Evolutionary conservation across 1,140 invertebrate species (phyloP), one percentile per base, ranked within the genome.

Genomic region (Lepidurus couesii): DNA sequence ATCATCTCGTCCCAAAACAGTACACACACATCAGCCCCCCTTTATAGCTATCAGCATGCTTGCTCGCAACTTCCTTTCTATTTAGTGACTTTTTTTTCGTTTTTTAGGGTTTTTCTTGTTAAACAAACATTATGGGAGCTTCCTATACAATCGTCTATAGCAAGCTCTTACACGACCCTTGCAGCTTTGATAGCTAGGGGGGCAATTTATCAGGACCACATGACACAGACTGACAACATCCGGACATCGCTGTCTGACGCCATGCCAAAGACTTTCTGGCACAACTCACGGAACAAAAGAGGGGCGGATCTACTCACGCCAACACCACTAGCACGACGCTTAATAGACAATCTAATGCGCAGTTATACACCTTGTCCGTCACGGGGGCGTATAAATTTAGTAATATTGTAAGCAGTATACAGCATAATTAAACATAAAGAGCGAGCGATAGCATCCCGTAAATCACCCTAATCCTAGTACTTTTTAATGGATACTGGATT

Each of bases 181-280:
- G 53, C n/a, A 65, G 53, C 53, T 65, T 21, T 65, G 53, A 65
- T 65, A 65, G 53, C 53, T 16, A 65, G 53, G 45, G 53, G 21
- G 53, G 3, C 53, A 65, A 65, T 65, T 65, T 65, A 65, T 65
- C 53, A 65, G 8, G 21, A 65, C 8, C 53, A 16, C n/a, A 16
- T 8, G 53, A 65, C 53, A 65, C 53, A 16, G 16, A 65, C 21
- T 65, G 53, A 13, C 13, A 65, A 65, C 53, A 65, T 65, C 53
- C 53, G 53, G 53, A 65, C 53, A 65, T 7, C 53, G 13, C 9
- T 65, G 13, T 65, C 53, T 65, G 21, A 16, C 53, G 53, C 53
- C 21, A 65, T 16, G 34, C 34, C 34, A 3, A 34, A 34, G 34
- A 34, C 34, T 34, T 34, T 2, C 34, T 34, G 13, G 3, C 13